Evolutionary conservation across 2,888 invertebrate genomes (phyloP).

Genomic region (Laothoe populi): DNA sequence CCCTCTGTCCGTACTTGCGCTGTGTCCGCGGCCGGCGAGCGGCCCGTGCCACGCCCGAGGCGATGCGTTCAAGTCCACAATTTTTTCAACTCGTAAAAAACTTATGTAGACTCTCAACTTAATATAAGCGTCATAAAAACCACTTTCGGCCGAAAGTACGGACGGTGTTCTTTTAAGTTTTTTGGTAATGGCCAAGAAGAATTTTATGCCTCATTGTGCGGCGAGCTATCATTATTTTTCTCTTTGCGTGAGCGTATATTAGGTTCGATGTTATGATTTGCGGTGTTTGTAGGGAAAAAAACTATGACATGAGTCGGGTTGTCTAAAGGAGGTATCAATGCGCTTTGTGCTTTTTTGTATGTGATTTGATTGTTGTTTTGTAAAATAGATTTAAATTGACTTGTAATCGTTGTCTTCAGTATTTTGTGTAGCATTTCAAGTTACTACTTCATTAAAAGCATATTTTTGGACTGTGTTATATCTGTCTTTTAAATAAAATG

Average conservation of each 20-base stretch:
- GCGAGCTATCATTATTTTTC: constrained; percentile 46
- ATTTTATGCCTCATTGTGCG: constrained; percentile 54
- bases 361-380: background rate
- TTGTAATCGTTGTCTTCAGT: background rate
- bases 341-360: background rate
- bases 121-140: constrained; percentile 17
- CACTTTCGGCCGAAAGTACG: constrained; percentile 30
- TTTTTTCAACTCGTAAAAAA: constrained; percentile 35
- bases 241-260: constrained; percentile 38
- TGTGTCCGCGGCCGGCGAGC: constrained; percentile 25
- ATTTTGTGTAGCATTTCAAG: background rate
- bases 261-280: constrained; percentile 37
- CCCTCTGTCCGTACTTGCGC: constrained; percentile 14
- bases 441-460: too few relatives aligned
- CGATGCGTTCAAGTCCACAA: constrained; percentile 38
- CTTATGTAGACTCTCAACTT: constrained; percentile 31
- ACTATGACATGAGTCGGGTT: constrained; percentile 1
- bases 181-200: constrained; percentile 42
- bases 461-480: too few relatives aligned
- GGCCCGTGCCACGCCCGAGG: constrained; percentile 54
- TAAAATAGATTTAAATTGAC: background rate
- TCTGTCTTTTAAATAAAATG: too few relatives aligned
- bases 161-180: constrained; percentile 39
- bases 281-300: constrained; percentile 28
- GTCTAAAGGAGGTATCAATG: background rate